Conservation (phyloP, 2,113 vertebrate species). For the Apistogramma diplotaenia region DNA sequence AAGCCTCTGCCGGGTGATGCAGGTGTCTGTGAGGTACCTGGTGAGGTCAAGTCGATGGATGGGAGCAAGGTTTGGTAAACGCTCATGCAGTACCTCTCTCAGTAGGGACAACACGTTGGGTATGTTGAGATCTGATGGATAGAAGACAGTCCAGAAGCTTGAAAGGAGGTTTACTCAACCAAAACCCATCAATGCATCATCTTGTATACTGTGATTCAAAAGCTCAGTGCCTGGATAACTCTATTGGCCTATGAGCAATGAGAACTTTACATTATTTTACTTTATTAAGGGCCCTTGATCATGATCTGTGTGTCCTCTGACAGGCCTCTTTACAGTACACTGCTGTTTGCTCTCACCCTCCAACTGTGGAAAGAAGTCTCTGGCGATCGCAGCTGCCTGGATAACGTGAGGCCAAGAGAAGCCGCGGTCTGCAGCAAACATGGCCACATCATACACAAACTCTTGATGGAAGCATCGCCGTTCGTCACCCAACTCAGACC, state of each 20-base stretch:
- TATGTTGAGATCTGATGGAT: conserved; percentile 35
- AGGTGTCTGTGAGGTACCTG: conserved; percentile 44
- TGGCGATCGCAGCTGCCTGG: conserved; percentile 45
- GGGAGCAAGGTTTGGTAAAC: conserved; percentile 32
- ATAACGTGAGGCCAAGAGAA: conserved; percentile 56
- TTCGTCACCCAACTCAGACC: conserved; percentile 55
- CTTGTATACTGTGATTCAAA: background rate
- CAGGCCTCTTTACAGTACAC: background rate
- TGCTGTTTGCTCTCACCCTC: conserved; percentile 38
- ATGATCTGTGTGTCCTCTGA: background rate
- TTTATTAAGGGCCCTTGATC: background rate
- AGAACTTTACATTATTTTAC: background rate
- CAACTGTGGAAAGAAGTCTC: conserved; percentile 58
- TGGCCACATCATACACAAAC: conserved; percentile 61
- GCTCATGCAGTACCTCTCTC: conserved; percentile 18
- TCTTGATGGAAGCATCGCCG: conserved; percentile 57
- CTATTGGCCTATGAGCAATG: background rate
- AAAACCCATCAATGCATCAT: background rate
- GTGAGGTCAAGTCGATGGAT: conserved; percentile 38
- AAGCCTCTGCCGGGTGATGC: conserved; percentile 40
- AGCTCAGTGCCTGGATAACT: background rate
- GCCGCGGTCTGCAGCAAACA: conserved; percentile 43
- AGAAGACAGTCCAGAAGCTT: background rate
- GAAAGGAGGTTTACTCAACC: background rate
- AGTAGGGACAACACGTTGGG: conserved; percentile 22